Evolutionary conservation across 2,888 invertebrate species (phyloP).

Genomic region (Cacoxenus indagator): DNA sequence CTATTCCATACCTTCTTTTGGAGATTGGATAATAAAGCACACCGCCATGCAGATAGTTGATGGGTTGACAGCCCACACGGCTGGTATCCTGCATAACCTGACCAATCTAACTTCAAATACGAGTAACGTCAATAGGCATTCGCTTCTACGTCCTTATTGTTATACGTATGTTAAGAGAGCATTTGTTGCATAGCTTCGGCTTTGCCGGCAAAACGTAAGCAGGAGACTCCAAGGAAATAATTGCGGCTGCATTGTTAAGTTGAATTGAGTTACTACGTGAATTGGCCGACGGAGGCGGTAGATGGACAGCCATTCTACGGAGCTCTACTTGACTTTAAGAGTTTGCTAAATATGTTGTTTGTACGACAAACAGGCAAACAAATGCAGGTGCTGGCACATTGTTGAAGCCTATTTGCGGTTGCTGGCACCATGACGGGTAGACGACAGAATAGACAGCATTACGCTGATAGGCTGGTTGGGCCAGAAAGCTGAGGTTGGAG

Average conservation of each 20-base stretch:
- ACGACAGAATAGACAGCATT: not conserved
- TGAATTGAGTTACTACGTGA: not conserved
- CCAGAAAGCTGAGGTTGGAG: not conserved
- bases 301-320: not conserved
- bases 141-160: too few relatives aligned
- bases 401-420: constrained; percentile 33
- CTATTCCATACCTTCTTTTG: too few relatives aligned
- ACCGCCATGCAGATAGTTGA: too few relatives aligned
- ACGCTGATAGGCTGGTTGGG: not conserved
- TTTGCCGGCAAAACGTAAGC: too few relatives aligned
- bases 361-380: constrained; percentile 13
- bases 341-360: constrained; percentile 6
- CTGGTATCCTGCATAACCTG: too few relatives aligned
- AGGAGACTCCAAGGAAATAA: too few relatives aligned
- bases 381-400: constrained; percentile 6
- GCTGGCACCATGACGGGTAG: not conserved
- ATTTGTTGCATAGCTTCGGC: too few relatives aligned
- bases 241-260: not conserved
- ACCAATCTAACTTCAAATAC: too few relatives aligned
- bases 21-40: too few relatives aligned
- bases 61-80: too few relatives aligned
- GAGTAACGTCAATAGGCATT: too few relatives aligned
- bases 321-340: constrained; percentile 16
- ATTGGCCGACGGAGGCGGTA: not conserved
- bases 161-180: too few relatives aligned